Percentiles rank a stretch among this genome's conserved stretches.
Evolutionary conservation across 2,797 vertebrate species (phyloP).

Genomic region (Phrynocephalus forsythii): DNA sequence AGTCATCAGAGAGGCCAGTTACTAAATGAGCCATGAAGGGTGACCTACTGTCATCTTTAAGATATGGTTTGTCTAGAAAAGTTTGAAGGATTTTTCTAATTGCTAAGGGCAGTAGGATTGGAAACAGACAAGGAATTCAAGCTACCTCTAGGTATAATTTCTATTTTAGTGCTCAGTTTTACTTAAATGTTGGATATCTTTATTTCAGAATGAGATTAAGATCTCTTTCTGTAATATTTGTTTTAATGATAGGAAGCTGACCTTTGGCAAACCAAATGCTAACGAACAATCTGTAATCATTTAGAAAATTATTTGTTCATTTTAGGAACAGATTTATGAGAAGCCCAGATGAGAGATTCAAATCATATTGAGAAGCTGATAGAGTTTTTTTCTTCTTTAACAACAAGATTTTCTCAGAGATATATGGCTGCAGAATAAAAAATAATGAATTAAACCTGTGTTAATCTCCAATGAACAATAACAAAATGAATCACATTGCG

Average conservation of each 20-base stretch:
- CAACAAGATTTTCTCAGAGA: no score
- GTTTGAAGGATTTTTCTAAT: conserved; percentile 4
- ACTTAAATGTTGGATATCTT: not conserved
- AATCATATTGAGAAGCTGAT: no score
- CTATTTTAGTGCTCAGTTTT: not conserved
- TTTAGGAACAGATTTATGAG: not conserved
- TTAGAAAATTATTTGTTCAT: not conserved
- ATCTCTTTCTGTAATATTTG: not conserved
- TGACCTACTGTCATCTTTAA: conserved; percentile 33
- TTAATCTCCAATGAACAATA: no score
- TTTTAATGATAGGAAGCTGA: not conserved
- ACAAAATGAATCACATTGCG: no score
- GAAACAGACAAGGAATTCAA: not conserved
- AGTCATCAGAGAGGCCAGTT: conserved; percentile 46
- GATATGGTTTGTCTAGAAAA: conserved; percentile 33
- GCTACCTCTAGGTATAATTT: not conserved
- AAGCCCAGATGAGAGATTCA: no score
- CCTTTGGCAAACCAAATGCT: not conserved
- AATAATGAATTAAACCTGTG: no score
- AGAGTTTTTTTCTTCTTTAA: no score
- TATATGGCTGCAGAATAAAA: no score
- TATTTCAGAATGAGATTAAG: not conserved
- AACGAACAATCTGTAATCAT: not conserved
- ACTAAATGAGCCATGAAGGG: conserved; percentile 58
- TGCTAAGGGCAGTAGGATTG: conserved; percentile 18